Evolutionary conservation across 2,113 vertebrate genomes (phyloP).

Genomic region (Zosterops japonicus): DNA sequence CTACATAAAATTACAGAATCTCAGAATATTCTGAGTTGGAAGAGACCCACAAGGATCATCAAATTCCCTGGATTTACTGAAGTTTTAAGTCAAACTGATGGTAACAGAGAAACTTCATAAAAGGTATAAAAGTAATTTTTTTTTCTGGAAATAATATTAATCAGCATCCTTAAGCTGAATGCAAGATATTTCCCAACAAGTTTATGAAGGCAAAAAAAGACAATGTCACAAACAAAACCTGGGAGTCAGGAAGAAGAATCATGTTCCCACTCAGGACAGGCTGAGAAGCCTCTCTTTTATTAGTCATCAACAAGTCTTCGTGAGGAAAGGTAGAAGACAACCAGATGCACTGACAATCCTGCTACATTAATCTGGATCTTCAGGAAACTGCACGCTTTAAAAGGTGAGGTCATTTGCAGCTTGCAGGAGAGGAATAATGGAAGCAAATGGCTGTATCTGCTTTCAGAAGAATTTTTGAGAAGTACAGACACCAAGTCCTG

Average conservation of each 20-base stretch:
- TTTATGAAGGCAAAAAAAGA: not conserved
- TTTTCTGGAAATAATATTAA: not conserved
- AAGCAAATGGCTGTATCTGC: not conserved
- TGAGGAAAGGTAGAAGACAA: not conserved
- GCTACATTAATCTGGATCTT: not conserved
- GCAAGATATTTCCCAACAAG: not conserved
- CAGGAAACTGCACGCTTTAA: not conserved
- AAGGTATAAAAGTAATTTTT: not conserved
- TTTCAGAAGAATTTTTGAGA: not conserved
- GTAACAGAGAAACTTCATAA: not conserved
- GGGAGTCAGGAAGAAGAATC: not conserved
- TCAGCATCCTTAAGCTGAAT: not conserved
- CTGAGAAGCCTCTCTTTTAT: not conserved
- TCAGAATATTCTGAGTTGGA: not conserved
- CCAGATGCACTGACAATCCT: not conserved
- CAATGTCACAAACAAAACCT: slow-evolving; percentile 66
- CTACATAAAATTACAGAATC: not conserved
- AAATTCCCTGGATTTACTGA: not conserved
- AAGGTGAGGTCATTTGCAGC: not conserved
- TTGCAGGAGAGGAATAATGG: not conserved
- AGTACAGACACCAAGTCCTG: not conserved
- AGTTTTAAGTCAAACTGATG: not conserved
- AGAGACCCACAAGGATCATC: not conserved
- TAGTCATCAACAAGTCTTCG: not conserved
- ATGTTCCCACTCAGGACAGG: not conserved